phyloP scores from a whole-genome alignment of 2,797 vertebrate species.

The Gymnothorax javanicus region DNA sequence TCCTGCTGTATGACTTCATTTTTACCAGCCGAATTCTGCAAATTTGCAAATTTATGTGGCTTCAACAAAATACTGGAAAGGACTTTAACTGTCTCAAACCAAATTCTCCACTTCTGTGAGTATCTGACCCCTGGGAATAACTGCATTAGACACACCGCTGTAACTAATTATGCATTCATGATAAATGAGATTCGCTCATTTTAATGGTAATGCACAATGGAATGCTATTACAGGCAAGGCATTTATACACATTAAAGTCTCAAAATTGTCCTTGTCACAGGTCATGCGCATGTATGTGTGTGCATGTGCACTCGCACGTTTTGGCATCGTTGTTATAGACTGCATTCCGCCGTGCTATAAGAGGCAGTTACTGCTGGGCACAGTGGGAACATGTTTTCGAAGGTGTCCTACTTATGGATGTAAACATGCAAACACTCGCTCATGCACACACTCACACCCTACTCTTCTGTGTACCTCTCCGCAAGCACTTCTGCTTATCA shows the following conservation, averaged over 20 bases:
- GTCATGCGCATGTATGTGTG: background rate
- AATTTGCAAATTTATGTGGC: too few relatives aligned
- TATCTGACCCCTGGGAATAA: background rate
- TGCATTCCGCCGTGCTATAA: background rate
- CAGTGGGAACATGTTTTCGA: constrained; percentile 10
- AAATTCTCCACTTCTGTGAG: background rate
- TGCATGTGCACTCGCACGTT: background rate
- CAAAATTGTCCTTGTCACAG: background rate
- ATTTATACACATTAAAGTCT: background rate
- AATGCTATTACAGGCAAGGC: background rate
- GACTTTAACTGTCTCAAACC: too few relatives aligned
- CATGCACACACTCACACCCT: background rate
- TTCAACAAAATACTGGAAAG: too few relatives aligned
- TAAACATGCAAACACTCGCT: background rate
- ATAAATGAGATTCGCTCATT: background rate
- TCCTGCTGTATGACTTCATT: too few relatives aligned
- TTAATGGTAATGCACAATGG: background rate
- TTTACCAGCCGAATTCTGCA: too few relatives aligned
- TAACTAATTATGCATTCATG: background rate
- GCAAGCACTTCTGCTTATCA: background rate
- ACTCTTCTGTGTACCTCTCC: background rate
- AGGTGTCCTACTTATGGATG: constrained; percentile 17
- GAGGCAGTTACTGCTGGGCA: background rate
- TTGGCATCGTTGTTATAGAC: background rate
- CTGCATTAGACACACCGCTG: background rate